A percentile compares a stretch with the other conserved stretches of the same genome.
Evolutionary conservation across 2,888 invertebrate genomes (phyloP).

Genomic region (Eilema depressum): DNA sequence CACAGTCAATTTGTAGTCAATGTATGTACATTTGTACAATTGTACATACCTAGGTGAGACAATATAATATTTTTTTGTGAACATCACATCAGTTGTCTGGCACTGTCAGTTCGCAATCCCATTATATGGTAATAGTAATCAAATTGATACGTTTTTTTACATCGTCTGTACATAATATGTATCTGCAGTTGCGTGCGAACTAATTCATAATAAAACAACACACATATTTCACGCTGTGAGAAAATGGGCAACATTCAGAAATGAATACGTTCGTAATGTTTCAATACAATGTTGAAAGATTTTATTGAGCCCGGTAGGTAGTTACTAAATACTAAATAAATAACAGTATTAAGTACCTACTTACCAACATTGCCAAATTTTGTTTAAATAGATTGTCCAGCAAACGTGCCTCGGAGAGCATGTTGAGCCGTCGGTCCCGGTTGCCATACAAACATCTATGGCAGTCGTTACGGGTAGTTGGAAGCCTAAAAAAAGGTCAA

Average conservation of each 20-base stretch:
- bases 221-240: conserved; percentile 49
- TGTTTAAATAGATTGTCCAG: too few species aligned
- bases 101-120: conserved; percentile 20
- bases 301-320: conserved; percentile 19
- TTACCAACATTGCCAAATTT: too few species aligned
- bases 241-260: conserved; percentile 49
- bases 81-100: neutral
- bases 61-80: neutral
- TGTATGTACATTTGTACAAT: too few species aligned
- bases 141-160: conserved; percentile 34
- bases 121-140: conserved; percentile 37
- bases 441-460: too few species aligned
- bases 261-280: conserved; percentile 23
- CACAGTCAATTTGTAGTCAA: too few species aligned
- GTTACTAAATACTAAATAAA: too few species aligned
- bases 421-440: too few species aligned
- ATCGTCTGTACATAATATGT: neutral
- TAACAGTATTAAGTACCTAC: too few species aligned
- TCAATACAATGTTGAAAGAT: conserved; percentile 36
- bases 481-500: too few species aligned
- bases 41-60: too few species aligned
- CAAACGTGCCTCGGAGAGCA: too few species aligned
- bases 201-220: conserved; percentile 31
- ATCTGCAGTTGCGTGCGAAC: conserved; percentile 39
- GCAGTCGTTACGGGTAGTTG: too few species aligned